Base-by-base conservation (phyloP, 1,140 invertebrate genomes). In the Drosophila novamexicana region DNA sequence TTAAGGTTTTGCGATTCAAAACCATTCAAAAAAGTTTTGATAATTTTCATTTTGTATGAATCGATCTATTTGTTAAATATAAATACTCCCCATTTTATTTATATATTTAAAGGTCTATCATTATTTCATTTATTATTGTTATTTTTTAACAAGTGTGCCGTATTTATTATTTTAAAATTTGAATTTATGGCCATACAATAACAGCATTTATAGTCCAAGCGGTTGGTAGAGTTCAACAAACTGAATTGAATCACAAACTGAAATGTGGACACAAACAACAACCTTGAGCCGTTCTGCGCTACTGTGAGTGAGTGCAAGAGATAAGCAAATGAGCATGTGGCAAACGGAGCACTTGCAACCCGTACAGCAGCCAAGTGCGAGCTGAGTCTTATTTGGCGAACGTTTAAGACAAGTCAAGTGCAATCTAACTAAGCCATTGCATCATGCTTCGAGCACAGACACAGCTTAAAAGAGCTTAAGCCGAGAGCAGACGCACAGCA, bases 401-500 rank as follows among this genome's bases (percentile, higher is more conserved):
- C 56, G 73, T 37, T 77, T 75, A 67, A 61, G 32, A 45, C 69
- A 81, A 86, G 76, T 83, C 83, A 86, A 86, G 79, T 88, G 76
- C 79, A 83, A 80, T 79, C 73, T 34, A 71, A 66, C 66, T 75
- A 83, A 88, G 52, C 47, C 76, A 77, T 86, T 86, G 76, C 83
- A 86, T 77, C 83, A 86, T 66, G 62, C 71, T 63, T 40, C 40
- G 52, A 61, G 62, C 40, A 42, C 39, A 36, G 29, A 63, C 69
- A 58, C 22, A 32, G 22, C 14, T 47, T 14, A 29, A 32, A 61
- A 54, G 44, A 39, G 65, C 58, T 57, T 52, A 63, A 62, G 9
- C 34, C 37, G 8, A 50, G 45, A 59, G 52, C 45, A 59, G 32
- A 18, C 4, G 34, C 37, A 39, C 44, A 72, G 18, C 29, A 16